Evolutionary conservation across 2,797 vertebrate species (phyloP), one percentile per base, ranked within the genome.

Genomic region (Acipenser transmontanus): DNA sequence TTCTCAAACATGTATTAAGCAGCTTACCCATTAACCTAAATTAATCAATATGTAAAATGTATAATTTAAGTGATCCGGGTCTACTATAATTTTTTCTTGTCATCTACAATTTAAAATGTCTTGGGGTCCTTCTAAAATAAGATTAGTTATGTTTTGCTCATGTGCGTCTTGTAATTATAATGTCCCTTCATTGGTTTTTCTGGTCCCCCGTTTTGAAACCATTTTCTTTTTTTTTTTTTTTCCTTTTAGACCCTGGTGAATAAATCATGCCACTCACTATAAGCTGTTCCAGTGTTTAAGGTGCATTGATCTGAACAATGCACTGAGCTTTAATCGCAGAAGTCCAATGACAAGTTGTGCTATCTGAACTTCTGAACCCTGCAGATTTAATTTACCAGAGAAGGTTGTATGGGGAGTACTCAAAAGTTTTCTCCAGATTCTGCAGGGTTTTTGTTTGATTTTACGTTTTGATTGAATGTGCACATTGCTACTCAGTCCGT

Each of bases 361-460:
- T 61, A n/a, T 61, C 17, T 61, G 60, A 61, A 61, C 60, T 12
- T 20, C 60, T 61, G 60, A 61, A 8, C 60, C 11, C 60, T 61
- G 60, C 17, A 34, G 60, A 61, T 7, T 61, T 61, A 61, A 61
- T 61, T 34, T 61, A 17, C 60, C 17, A 61, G 60, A 9, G 17
- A 13, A 47, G 14, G 60, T 61, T 61, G 34, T 17, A 61, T 61
- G 14, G 17, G 60, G 47, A 61, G 8, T 17, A 61, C 60, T 61
- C 47, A 20, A 61, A 61, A 14, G 17, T 61, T 61, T 34, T 61
- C 17, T 61, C 17, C 9, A 61, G 60, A 17, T 34, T 61, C 60
- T 61, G 13, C 60, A 10, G 60, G 34, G 17, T 17, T 61, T 61
- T 61, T 61, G 17, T 61, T 61, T 61, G 60, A 61, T 61, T 61